These are phyloP conservation scores for Pyrgus malvae DNA, from an alignment of 2,888 invertebrate species.

Conservation along the genomic window DNA sequence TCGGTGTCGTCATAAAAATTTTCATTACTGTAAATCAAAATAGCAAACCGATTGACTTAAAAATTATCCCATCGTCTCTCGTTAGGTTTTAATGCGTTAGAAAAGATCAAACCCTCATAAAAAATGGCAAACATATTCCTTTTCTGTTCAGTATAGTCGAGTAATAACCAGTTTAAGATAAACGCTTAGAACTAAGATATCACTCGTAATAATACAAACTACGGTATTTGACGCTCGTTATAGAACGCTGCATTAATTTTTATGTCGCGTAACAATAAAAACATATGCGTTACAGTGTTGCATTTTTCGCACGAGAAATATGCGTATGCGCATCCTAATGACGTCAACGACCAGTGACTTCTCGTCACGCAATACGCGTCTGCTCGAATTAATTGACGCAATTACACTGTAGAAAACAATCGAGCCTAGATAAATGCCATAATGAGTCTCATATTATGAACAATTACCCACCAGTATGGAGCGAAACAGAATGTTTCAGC, in stretches of 20 bases:
- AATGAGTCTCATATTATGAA: conserved; percentile 61
- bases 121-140: too few species aligned
- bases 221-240: not conserved
- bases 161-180: too few species aligned
- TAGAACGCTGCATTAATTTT: not conserved
- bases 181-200: too few species aligned
- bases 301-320: conserved; percentile 56
- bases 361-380: conserved; percentile 61
- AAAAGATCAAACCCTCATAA: too few species aligned
- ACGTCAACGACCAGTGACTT: conserved; percentile 52
- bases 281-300: conserved; percentile 38
- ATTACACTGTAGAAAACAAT: conserved; percentile 75
- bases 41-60: too few species aligned
- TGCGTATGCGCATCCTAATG: conserved; percentile 67
- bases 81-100: too few species aligned
- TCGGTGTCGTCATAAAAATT: too few species aligned
- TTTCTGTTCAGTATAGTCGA: too few species aligned
- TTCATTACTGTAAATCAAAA: too few species aligned
- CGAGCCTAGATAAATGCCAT: conserved; percentile 58
- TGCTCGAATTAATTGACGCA: conserved; percentile 73
- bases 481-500: conserved; percentile 54
- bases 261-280: conserved; percentile 7
- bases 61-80: too few species aligned
- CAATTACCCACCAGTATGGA: conserved; percentile 57
- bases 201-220: too few species aligned